Evolutionary conservation across 2,797 vertebrate species (phyloP), one percentile per base, ranked within the genome.

Genomic region (Sphenopsis melanotis): DNA sequence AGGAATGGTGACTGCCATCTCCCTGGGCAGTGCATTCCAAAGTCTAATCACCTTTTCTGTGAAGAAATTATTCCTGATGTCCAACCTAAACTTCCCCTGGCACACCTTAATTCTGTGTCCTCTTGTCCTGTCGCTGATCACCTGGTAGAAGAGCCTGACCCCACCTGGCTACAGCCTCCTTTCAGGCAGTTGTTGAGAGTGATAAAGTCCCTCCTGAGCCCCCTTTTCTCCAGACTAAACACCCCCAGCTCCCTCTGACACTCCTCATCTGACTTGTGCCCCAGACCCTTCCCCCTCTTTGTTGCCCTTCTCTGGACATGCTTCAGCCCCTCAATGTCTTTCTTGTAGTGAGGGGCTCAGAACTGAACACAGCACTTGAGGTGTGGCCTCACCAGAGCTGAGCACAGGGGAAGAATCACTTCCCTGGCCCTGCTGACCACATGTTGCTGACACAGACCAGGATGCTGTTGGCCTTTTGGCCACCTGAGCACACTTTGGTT

Each of bases 321-420:
- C 7, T 70, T 10, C 42, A 63, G 30, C 42, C 0, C 15, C 27
- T 56, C 18, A 16, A 2, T 36, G 27, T 17, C 36, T 24, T 55
- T 15, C 8, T 14, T 39, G 34, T 10, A 14, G 6, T 56, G 18
- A 36, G 65, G 12, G 4, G 6, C 17, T 15, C 56, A 61, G 2
- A 78, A 56, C 15, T 42, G 57, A 5, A 3, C 22, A 16, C 36
- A 78, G 18, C 3, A 23, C 10, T 36, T 0, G 0, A 63, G 12
- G 10, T 32, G 15, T 6, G 9, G 26, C 49, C 65, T 36, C 65
- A 20, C 15, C 26, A 36, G 15, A 11, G 18, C 41, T 0, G 0
- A 42, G 30, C 15, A 49, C 18, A 65, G 20, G 6, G 12, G 10
- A 10, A 49, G 1, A 42, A 12, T 32, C 4, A 4, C 19, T 16